Conservation (phyloP, 2,113 vertebrate genomes). For the Macroglossus sobrinus region DNA sequence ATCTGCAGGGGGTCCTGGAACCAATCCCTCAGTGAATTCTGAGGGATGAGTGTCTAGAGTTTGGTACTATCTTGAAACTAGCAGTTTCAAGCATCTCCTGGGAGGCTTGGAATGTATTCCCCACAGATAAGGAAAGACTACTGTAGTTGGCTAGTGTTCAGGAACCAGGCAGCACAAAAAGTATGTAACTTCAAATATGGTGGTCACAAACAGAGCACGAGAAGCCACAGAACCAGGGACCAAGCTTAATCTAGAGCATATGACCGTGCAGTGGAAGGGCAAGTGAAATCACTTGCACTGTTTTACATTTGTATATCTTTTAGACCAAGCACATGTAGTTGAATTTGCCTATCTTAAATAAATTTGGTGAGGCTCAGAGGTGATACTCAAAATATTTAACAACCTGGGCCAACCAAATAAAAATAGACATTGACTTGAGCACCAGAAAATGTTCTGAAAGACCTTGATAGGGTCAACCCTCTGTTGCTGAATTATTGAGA, state of each 20-base stretch:
- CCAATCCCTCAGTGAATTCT: not conserved
- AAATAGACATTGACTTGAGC: not conserved
- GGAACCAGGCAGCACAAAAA: not conserved
- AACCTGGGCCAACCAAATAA: not conserved
- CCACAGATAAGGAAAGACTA: too few species aligned
- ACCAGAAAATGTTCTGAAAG: not conserved
- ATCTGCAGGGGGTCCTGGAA: not conserved
- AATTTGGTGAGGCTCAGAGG: not conserved
- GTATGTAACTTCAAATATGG: not conserved
- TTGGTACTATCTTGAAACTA: too few species aligned
- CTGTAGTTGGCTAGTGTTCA: not conserved
- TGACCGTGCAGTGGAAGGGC: not conserved
- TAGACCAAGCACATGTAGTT: not conserved
- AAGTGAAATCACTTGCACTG: not conserved
- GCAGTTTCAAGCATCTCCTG: not conserved
- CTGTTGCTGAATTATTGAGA: not conserved
- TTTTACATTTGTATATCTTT: not conserved
- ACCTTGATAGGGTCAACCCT: not conserved
- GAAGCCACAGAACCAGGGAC: not conserved
- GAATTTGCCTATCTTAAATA: not conserved
- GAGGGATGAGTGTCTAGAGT: not conserved
- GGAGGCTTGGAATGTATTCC: not conserved
- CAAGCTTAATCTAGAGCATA: not conserved
- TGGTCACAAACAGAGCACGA: not conserved
- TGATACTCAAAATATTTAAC: conserved; percentile 1